Evolutionary conservation across 2,797 vertebrate genomes (phyloP), one percentile per base, ranked within the genome.

Genomic region (Mormyrops attenuatus): DNA sequence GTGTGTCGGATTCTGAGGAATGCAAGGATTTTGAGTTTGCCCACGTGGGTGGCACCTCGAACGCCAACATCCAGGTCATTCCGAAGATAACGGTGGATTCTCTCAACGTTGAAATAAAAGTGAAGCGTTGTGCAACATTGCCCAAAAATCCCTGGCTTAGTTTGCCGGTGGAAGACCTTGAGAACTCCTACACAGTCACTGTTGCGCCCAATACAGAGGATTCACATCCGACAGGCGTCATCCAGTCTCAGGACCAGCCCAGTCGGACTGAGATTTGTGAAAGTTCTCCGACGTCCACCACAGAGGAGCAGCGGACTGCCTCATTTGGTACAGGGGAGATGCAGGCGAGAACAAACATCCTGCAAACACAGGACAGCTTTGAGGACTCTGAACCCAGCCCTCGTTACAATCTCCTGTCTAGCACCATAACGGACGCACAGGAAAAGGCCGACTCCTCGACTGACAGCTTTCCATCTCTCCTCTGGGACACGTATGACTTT

Each of bases 71-170:
- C 66, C 94, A 94, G 89, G 92, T 95, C 9, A 73, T 92, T 87
- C 95, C 95, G 1, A 94, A 93, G 89, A 90, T 90, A 0, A 92
- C 90, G 0, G 9, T 69, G 0, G 94, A 95, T 57, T 93, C 92
- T 0, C 91, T 95, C 26, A 94, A 96, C 88, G 92, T 96, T 26
- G 94, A 96, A 91, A 95, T 96, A 57, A 94, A 92, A 63, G 95
- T 96, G 30, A 95, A 92, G 77, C 92, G 94, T 6, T 94, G 93
- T 0, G 93, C 94, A 0, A 92, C 92, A 0, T 80, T 90, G 1
- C 92, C 95, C 5, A 92, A 34, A 44, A 97, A 97, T 89, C 95
- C 96, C 0, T 97, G 96, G 96, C 94, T 97, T 0, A 95, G 96
- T 90, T 89, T 97, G 22, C 95, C 95, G 0, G 91, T 95, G 15